These are phyloP conservation scores for Epirrita christyi DNA, from an alignment of 2,888 invertebrate species.

Conservation along the genomic window DNA sequence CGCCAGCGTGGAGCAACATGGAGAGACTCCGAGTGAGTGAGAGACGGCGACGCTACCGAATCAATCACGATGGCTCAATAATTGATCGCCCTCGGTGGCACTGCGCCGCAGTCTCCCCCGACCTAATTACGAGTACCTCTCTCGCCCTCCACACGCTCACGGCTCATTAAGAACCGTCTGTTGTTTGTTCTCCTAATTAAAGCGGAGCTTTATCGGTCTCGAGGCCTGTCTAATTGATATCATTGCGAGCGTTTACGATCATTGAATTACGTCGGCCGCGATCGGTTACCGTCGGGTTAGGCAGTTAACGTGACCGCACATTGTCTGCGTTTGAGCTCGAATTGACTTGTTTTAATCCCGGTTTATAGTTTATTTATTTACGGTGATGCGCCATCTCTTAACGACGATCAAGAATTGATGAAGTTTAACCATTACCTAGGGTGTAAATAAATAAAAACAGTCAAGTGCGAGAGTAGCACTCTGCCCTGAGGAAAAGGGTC, in stretches of 20 bases:
- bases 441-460: too few relatives aligned
- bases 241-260: conserved; percentile 83
- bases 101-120: conserved; percentile 60
- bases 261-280: conserved; percentile 79
- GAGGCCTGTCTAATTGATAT: conserved; percentile 81
- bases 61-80: conserved; percentile 79
- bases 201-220: conserved; percentile 82
- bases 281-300: conserved; percentile 73
- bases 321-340: conserved; percentile 73
- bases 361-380: conserved; percentile 82
- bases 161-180: conserved; percentile 83
- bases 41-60: conserved; percentile 51
- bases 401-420: background rate
- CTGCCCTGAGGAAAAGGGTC: too few relatives aligned
- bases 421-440: background rate
- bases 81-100: conserved; percentile 69
- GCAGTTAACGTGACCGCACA: conserved; percentile 81
- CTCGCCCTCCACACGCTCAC: conserved; percentile 77
- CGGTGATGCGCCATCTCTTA: conserved; percentile 21
- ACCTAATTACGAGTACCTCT: conserved; percentile 71
- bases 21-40: conserved; percentile 28
- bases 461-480: too few relatives aligned
- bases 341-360: conserved; percentile 80
- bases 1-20: conserved; percentile 21
- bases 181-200: conserved; percentile 84